Percentiles rank a stretch among this genome's conserved stretches.
These are phyloP conservation scores for Colinus virginianus DNA, from an alignment of 2,113 vertebrate genomes.

Conservation along the genomic window DNA sequence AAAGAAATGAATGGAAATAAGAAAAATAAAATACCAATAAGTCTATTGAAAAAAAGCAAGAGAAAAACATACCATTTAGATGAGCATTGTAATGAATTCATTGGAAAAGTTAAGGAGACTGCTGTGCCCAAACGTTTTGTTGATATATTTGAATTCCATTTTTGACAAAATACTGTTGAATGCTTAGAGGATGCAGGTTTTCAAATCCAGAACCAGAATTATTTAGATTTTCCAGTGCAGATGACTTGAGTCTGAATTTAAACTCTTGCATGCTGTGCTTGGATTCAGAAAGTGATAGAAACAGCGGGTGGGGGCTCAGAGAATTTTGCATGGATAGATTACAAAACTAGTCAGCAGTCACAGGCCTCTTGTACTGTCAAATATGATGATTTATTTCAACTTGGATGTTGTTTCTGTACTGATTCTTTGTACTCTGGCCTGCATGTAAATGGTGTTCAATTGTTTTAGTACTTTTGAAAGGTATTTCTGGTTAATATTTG, in stretches of 20 bases:
- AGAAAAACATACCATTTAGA: background rate
- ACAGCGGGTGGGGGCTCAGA: conserved; percentile 10
- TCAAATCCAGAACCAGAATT: background rate
- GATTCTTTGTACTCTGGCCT: background rate
- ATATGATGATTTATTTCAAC: background rate
- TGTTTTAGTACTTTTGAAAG: background rate
- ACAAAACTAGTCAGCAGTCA: background rate
- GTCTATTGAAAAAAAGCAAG: background rate
- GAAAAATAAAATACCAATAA: background rate
- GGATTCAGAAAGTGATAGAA: conserved; percentile 2
- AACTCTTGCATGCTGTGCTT: conserved; percentile 44
- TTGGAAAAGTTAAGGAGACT: background rate
- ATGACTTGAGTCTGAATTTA: conserved; percentile 13
- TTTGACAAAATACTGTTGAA: background rate
- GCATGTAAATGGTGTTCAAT: background rate
- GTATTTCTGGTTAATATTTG: background rate
- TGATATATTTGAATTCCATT: background rate
- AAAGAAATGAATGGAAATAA: background rate
- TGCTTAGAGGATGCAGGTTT: background rate
- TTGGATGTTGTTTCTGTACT: background rate
- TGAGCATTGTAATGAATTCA: background rate
- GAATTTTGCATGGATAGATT: background rate
- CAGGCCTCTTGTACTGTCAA: background rate
- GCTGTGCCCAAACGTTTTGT: background rate
- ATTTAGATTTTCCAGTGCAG: conserved; percentile 21